Evolutionary conservation across 2,113 vertebrate genomes (phyloP).

Genomic region (Rattus norvegicus): DNA sequence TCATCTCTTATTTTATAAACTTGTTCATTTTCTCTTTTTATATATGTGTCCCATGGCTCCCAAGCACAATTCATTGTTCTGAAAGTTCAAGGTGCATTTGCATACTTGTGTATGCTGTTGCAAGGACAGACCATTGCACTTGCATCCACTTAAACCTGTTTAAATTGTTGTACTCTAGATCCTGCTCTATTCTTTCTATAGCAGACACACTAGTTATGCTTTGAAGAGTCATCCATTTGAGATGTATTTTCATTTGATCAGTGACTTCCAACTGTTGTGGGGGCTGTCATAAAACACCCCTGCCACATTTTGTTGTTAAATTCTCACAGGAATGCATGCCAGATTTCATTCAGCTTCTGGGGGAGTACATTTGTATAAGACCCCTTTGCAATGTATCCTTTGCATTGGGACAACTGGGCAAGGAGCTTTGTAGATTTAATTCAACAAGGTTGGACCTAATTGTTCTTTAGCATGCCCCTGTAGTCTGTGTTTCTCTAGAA

Average conservation of each 20-base stretch:
- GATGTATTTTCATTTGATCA: neutral
- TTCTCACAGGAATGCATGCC: neutral
- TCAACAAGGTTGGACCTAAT: neutral
- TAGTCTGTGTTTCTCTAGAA: neutral
- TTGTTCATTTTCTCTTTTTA: neutral
- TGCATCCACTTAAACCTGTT: conserved; percentile 31
- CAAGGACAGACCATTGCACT: conserved; percentile 36
- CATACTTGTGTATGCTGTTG: conserved; percentile 48
- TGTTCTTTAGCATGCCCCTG: neutral
- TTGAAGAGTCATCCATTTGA: neutral
- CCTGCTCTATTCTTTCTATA: neutral
- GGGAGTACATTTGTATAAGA: neutral
- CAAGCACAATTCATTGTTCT: neutral
- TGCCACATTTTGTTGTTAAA: neutral
- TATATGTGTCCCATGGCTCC: neutral
- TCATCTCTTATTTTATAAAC: neutral
- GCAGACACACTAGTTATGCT: neutral
- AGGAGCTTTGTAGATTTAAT: neutral
- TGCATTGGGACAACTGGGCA: neutral
- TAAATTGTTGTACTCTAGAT: conserved; percentile 31
- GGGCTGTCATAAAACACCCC: neutral
- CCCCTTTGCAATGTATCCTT: neutral
- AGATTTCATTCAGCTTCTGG: neutral
- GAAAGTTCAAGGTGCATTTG: neutral
- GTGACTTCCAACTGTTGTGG: neutral